Evolutionary conservation across 2,888 invertebrate genomes (phyloP), one percentile per base, ranked within the genome.

Genomic region (Strigamia transsilvanica): DNA sequence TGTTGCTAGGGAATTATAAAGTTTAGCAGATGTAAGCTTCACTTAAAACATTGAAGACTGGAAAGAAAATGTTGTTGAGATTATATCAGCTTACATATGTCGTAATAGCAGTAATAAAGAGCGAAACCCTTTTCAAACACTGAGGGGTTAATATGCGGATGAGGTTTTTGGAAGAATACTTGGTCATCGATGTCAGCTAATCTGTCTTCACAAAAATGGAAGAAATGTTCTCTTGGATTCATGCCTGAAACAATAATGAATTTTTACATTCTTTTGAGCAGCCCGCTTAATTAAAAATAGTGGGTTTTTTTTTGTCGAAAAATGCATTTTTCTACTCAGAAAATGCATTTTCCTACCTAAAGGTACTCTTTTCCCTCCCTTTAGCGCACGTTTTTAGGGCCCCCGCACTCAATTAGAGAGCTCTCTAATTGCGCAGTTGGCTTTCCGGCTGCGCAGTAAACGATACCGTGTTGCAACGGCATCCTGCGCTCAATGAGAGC

Each of bases 101-200:
- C 86, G 78, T 86, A 86, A 80, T 86, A 86, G 42, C 86, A 86
- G 80, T 85, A 86, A 79, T 84, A 85, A 5, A 86, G 66, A 7
- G 85, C 83, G 18, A 86, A 83, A 27, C 85, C 86, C 46, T 84
- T 85, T 38, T 86, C 85, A 82, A 85, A 85, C 10, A 83, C 51
- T 23, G 82, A 83, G 13, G 83, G 83, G 77, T 86, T 85, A 7
- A 86, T 82, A 42, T 82, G 83, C 42, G 86, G 86, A 82, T 85
- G 85, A 4, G 85, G 85, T 34, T 81, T 80, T 38, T 83, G 84
- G 77, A 85, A 85, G 79, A 85, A 84, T 0, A 15, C 51, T 15
- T 73, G 80, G 15, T 83, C 80, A 15, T 80, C 13, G 13, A 73
- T 80, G 21, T 80, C 80, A 23, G 79, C 83, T 56, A 79, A 77